Evolutionary conservation across 2,113 vertebrate species (phyloP).

Genomic region (Caranx melampygus): DNA sequence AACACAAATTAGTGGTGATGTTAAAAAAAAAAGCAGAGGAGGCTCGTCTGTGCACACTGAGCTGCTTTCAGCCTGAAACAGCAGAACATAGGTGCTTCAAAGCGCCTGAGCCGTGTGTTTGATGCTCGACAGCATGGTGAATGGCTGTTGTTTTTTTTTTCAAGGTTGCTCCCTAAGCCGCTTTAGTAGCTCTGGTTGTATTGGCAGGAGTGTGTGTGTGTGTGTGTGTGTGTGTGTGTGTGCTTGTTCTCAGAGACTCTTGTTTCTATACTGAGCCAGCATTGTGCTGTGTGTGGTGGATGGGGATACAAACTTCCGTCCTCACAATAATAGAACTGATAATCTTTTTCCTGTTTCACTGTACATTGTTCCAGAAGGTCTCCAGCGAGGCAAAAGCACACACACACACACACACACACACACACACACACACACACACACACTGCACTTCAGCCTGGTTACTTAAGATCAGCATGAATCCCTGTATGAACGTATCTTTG

Average conservation of each 20-base stretch:
- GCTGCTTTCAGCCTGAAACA: background rate
- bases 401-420: too few species aligned
- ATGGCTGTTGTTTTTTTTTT: background rate
- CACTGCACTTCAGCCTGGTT: background rate
- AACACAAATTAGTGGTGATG: background rate
- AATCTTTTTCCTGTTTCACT: conserved; percentile 68
- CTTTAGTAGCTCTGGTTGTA: conserved; percentile 32
- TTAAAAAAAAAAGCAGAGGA: background rate
- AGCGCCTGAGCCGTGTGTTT: background rate
- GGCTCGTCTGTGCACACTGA: too few species aligned
- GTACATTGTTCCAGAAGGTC: conserved; percentile 62
- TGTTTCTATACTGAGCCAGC: conserved; percentile 61
- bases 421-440: background rate
- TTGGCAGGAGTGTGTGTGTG: conserved; percentile 35
- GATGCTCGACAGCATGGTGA: background rate
- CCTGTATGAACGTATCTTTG: background rate
- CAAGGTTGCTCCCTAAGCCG: conserved; percentile 21
- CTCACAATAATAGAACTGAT: conserved; percentile 65
- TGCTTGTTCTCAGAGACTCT: conserved; percentile 50
- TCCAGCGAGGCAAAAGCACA: conserved; percentile 20
- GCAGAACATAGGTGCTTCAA: background rate
- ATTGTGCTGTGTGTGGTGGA: conserved; percentile 61
- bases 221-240: conserved; percentile 36
- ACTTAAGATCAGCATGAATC: background rate
- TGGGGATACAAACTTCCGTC: conserved; percentile 63